Evolutionary conservation across 1,140 invertebrate species (phyloP), one percentile per base, ranked within the genome.

Genomic region (Bombus terrestris): DNA sequence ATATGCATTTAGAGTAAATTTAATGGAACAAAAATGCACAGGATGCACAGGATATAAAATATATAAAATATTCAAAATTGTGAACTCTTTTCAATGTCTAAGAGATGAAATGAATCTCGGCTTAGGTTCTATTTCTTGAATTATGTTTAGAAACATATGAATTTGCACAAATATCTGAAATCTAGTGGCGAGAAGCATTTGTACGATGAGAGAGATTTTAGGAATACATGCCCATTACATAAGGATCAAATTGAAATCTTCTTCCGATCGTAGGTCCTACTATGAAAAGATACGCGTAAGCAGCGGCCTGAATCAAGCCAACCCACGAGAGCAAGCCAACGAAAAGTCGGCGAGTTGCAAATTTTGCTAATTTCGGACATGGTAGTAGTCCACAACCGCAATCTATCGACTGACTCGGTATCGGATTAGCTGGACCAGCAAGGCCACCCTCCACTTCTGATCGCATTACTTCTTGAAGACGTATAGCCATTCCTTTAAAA

Each of bases 351-450:
- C 96, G 92, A 10, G 96, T 96, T 35, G 96, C 96, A 53, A 95
- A 96, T 93, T 95, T 96, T 66, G 96, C 95, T 85, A 96, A 96
- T 89, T 93, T 95, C 9, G 96, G 94, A 88, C 96, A 96, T 85
- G 94, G 96, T 66, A 96, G 83, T 62, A 94, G 95, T 78, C 91
- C 94, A 83, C 96, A 96, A 59, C 96, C 96, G 86, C 96, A 97
- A 87, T 97, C 96, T n/a, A 97, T 93, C 83, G 95, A 95, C 90
- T 96, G 95, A 84, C 89, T 89, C 9, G 93, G 91, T 90, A 94
- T 93, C 12, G 94, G 92, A 91, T 95, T 93, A 10, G 94, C 92
- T 81, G 95, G 95, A 53, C 95, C 95, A 22, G 94, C 91, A 69
- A 96, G 91, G n/a, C 92, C 89, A 81, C 93, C 91, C 85, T 94